A percentile compares a stretch with the other conserved stretches of the same genome.
Evolutionary conservation across 2,888 invertebrate genomes (phyloP).

Genomic region (Nomada fucata): DNA sequence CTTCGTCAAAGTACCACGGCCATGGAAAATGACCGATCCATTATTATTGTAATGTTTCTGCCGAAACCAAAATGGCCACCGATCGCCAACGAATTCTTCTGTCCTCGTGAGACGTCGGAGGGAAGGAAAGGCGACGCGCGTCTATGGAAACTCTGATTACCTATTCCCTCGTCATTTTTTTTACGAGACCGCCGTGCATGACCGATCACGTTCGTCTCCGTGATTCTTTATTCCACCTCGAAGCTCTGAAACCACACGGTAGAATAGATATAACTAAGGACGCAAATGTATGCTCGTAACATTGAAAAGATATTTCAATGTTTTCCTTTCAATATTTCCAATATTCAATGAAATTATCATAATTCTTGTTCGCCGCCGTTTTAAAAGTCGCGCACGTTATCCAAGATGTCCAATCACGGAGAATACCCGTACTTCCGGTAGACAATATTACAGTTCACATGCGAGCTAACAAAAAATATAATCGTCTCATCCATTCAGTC

Average conservation of each 20-base stretch:
- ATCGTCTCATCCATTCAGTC: too few species aligned
- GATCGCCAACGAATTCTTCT: neutral
- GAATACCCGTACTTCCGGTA: too few species aligned
- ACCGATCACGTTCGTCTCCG: constrained; percentile 22
- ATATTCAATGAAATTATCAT: too few species aligned
- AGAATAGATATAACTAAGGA: neutral
- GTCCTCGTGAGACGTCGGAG: neutral
- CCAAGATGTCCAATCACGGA: too few species aligned
- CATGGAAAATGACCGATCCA: constrained; percentile 3
- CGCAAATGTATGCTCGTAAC: too few species aligned
- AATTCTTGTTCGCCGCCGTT: too few species aligned
- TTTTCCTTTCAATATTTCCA: too few species aligned
- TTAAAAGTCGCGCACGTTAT: too few species aligned
- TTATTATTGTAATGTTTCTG: constrained; percentile 61
- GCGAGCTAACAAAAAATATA: too few species aligned
- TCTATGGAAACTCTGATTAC: constrained; percentile 2
- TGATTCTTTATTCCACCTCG: constrained; percentile 26
- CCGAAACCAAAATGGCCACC: constrained; percentile 10
- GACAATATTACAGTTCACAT: too few species aligned
- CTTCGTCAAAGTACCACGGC: neutral
- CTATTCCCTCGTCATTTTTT: constrained; percentile 15
- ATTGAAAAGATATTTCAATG: too few species aligned
- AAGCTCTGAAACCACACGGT: constrained; percentile 4
- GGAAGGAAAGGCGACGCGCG: neutral
- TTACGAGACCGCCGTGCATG: constrained; percentile 1